Conservation (phyloP, 2,113 vertebrate species). For the Helogale parvula region DNA sequence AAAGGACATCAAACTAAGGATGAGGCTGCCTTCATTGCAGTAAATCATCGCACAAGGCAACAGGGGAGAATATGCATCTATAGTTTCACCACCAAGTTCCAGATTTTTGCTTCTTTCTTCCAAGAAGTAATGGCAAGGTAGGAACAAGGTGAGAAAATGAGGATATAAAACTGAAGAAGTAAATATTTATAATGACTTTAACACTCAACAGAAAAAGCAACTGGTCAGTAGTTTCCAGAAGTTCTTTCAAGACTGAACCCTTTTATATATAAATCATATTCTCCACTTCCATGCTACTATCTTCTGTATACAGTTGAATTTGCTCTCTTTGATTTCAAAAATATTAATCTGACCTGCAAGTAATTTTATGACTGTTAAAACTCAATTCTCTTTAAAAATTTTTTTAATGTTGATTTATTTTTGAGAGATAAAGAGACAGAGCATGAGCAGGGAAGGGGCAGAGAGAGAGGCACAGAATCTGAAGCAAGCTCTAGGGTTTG, state of each 20-base stretch:
- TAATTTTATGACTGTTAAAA: neutral
- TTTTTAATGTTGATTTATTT: no score
- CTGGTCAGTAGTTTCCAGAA: neutral
- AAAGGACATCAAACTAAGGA: neutral
- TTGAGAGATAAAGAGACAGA: no score
- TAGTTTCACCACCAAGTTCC: neutral
- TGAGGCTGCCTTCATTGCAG: neutral
- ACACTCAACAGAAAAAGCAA: neutral
- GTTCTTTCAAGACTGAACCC: neutral
- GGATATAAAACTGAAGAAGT: neutral
- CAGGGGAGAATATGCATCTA: no score
- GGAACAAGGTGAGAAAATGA: neutral
- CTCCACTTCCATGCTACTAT: neutral
- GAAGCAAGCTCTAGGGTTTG: no score
- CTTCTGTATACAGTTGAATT: neutral
- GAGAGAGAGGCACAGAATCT: no score
- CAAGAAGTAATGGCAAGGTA: neutral
- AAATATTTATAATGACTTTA: neutral
- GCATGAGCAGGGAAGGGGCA: no score
- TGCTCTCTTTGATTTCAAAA: neutral
- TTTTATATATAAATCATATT: neutral
- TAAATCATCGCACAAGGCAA: neutral
- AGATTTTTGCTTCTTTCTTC: neutral
- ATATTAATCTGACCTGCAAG: neutral
- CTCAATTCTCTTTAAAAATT: neutral